Conservation (phyloP, 2,888 invertebrate species). For the Oasisia sp. region DNA sequence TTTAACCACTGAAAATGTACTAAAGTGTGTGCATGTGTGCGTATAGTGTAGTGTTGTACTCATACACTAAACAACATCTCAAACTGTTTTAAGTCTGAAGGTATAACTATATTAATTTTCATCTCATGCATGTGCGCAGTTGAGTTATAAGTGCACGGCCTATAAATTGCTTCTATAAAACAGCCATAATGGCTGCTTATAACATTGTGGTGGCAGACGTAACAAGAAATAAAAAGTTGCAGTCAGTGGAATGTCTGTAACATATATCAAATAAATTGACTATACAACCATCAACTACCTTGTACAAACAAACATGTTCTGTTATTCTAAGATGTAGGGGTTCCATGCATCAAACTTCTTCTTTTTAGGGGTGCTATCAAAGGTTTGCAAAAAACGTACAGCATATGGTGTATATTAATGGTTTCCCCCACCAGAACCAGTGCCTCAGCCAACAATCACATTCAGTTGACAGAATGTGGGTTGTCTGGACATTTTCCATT, state of each 20-base stretch:
- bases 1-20: not conserved
- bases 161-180: not conserved
- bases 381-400: no score
- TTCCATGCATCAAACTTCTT: not conserved
- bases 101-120: not conserved
- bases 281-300: not conserved
- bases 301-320: not conserved
- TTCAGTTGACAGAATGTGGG: no score
- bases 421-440: no score
- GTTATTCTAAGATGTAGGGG: not conserved
- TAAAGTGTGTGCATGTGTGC: not conserved
- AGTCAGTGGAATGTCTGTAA: not conserved
- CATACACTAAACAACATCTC: not conserved
- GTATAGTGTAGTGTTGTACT: not conserved
- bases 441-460: no score
- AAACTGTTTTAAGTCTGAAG: not conserved
- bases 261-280: not conserved
- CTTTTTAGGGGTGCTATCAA: not conserved
- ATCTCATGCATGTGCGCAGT: not conserved
- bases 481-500: no score
- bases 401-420: no score
- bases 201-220: not conserved
- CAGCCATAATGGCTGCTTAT: not conserved
- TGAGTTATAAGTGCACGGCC: not conserved
- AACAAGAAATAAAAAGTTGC: constrained; percentile 1